phyloP scores from a whole-genome alignment of 2,797 vertebrate genomes.

The Chaenodraco wilsoni region DNA sequence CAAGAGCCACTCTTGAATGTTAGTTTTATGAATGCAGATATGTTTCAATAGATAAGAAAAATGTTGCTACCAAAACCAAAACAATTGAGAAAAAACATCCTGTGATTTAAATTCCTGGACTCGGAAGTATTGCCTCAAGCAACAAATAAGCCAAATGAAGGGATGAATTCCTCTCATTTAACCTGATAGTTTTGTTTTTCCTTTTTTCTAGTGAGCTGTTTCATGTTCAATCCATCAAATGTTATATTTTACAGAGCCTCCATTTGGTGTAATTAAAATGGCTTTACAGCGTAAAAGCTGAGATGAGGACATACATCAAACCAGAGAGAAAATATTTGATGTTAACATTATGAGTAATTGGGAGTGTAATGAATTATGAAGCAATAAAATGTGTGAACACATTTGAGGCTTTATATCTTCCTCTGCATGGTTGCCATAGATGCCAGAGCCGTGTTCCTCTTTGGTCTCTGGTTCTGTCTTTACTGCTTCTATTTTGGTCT shows the following conservation, averaged over 20 bases:
- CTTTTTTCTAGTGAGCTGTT: background rate
- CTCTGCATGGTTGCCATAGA: slow-evolving; percentile 52
- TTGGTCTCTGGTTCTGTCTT: slow-evolving; percentile 60
- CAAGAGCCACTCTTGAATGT: background rate
- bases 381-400: slow-evolving; percentile 18
- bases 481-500: slow-evolving; percentile 76
- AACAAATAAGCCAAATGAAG: background rate
- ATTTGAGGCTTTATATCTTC: slow-evolving; percentile 37
- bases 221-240: slow-evolving; percentile 21
- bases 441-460: slow-evolving; percentile 59
- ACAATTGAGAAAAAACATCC: background rate
- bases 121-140: background rate
- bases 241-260: slow-evolving; percentile 9
- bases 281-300: slow-evolving; percentile 15
- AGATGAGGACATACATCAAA: background rate
- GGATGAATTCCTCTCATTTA: slow-evolving; percentile 20
- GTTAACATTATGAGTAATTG: slow-evolving; percentile 16
- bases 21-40: background rate
- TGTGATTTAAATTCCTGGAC: background rate
- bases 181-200: slow-evolving; percentile 7
- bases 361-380: slow-evolving; percentile 19
- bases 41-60: background rate
- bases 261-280: slow-evolving; percentile 30
- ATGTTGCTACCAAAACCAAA: background rate
- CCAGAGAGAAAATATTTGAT: slow-evolving; percentile 17